Conservation (phyloP, 2,797 vertebrate species). For the Threskiornis aethiopicus region DNA sequence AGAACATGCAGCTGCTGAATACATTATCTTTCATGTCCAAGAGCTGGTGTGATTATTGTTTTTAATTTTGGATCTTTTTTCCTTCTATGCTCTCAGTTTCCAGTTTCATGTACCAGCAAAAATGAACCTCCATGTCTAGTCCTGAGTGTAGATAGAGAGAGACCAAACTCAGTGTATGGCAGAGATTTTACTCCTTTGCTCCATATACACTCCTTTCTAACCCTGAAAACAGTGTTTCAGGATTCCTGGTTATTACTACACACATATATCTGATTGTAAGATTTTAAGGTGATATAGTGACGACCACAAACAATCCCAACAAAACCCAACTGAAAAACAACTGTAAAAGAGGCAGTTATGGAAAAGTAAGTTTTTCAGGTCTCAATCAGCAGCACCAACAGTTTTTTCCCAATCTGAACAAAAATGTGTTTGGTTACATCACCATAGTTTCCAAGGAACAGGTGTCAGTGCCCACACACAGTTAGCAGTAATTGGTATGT, state of each 20-base stretch:
- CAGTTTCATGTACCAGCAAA: neutral
- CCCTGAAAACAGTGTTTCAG: neutral
- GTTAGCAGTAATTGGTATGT: neutral
- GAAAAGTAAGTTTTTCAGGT: neutral
- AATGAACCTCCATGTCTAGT: neutral
- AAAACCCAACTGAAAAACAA: neutral
- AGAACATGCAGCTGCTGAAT: neutral
- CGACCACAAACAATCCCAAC: neutral
- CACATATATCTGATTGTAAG: fast-evolving
- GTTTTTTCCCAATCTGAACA: neutral
- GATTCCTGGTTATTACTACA: neutral
- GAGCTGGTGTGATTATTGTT: neutral
- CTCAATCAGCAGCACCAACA: neutral
- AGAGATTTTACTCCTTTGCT: neutral
- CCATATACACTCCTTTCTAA: neutral
- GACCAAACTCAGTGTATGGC: neutral
- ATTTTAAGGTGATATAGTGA: neutral
- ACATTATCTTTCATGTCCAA: neutral
- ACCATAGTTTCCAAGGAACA: neutral
- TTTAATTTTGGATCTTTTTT: neutral
- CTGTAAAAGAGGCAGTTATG: neutral
- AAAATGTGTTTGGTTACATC: neutral
- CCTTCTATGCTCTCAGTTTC: neutral
- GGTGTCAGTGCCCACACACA: neutral
- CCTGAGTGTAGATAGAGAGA: neutral